These are phyloP conservation scores for Gymnocephalus cernua DNA, from an alignment of 2,113 vertebrate species.

Conservation along the genomic window DNA sequence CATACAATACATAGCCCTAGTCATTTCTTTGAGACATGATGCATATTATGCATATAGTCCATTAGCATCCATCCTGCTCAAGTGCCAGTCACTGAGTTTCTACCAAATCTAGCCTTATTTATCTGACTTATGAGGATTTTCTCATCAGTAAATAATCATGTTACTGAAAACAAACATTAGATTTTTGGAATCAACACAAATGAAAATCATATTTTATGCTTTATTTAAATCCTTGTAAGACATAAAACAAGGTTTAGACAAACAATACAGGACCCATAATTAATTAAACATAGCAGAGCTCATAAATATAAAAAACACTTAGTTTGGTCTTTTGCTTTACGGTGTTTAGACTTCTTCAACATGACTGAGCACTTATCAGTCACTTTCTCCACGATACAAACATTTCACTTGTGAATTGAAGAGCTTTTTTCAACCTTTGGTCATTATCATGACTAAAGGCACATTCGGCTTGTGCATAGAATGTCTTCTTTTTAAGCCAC, in stretches of 20 bases:
- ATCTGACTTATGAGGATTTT: neutral
- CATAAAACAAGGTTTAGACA: slow-evolving; percentile 7
- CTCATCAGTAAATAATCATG: neutral
- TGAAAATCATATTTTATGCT: slow-evolving; percentile 4
- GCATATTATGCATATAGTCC: no score
- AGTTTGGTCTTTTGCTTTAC: neutral
- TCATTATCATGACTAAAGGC: slow-evolving; percentile 17
- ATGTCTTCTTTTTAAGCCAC: slow-evolving; percentile 15
- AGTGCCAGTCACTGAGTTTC: neutral
- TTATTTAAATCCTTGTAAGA: slow-evolving; percentile 31
- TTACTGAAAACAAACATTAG: neutral
- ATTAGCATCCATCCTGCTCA: neutral
- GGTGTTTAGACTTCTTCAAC: slow-evolving; percentile 3
- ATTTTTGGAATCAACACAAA: neutral
- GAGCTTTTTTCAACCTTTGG: slow-evolving; percentile 26
- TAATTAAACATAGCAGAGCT: neutral
- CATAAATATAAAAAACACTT: slow-evolving; percentile 27
- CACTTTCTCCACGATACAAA: neutral
- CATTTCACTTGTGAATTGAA: neutral
- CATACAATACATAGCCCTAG: no score
- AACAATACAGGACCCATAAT: slow-evolving; percentile 29
- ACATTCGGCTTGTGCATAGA: slow-evolving; percentile 28
- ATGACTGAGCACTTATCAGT: neutral
- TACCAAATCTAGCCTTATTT: neutral
- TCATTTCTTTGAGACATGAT: neutral